A percentile compares a stretch with the other conserved stretches of the same genome.
Evolutionary conservation across 92 coral and sea anemone genomes (phyloP).

Genomic region (Heliopora coerulea): DNA sequence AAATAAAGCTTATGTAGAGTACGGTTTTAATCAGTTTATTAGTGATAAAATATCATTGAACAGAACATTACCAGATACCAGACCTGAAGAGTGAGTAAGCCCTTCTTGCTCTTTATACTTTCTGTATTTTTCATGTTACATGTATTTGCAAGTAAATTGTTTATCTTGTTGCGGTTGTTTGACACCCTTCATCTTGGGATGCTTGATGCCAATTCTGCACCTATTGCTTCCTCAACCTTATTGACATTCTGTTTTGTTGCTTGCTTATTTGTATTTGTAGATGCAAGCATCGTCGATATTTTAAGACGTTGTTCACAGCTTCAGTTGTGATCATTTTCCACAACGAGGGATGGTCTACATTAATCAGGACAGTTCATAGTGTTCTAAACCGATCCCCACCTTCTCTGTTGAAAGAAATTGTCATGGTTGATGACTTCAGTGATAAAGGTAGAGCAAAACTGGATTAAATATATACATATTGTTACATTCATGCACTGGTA

Average conservation of each 20-base stretch:
- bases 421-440: slow-evolving; percentile 95
- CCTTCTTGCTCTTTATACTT: too few relatives aligned
- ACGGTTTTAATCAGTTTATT: slow-evolving; percentile 88
- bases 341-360: slow-evolving; percentile 97
- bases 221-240: not conserved
- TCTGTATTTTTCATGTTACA: too few relatives aligned
- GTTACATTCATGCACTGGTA: too few relatives aligned
- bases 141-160: too few relatives aligned
- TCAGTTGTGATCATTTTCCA: slow-evolving; percentile 95
- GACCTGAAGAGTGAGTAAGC: slow-evolving; percentile 77
- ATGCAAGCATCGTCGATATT: slow-evolving; percentile 74
- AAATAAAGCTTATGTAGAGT: slow-evolving; percentile 68
- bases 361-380: slow-evolving; percentile 88
- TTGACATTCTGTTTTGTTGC: not conserved
- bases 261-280: slow-evolving; percentile 36
- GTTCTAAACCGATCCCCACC: slow-evolving; percentile 87
- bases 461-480: too few relatives aligned
- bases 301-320: slow-evolving; percentile 64
- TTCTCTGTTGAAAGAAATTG: slow-evolving; percentile 76
- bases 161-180: too few relatives aligned
- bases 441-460: slow-evolving; percentile 91
- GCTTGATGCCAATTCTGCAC: too few relatives aligned
- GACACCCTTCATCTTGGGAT: too few relatives aligned
- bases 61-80: slow-evolving; percentile 75
- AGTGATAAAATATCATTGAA: slow-evolving; percentile 90